Percentiles rank a stretch among this genome's conserved stretches.
These are phyloP conservation scores for Umimayanthus chanpuru DNA, from an alignment of 92 coral and sea anemone species.

Conservation along the genomic window DNA sequence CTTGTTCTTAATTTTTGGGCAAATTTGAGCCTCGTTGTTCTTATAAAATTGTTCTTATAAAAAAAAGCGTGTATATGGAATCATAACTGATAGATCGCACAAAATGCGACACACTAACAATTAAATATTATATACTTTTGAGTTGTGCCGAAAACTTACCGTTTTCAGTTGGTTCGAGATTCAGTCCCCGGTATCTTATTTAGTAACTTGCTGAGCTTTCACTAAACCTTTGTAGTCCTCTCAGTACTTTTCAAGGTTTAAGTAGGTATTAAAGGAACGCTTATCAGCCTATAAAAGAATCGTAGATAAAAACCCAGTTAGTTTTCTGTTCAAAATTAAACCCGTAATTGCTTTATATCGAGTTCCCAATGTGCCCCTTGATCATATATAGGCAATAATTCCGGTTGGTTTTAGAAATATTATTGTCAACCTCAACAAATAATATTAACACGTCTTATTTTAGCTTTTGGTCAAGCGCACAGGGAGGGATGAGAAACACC, in stretches of 20 bases:
- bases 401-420: neutral
- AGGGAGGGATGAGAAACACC: neutral
- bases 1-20: no score
- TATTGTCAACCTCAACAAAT: neutral
- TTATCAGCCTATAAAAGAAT: constrained; percentile 2
- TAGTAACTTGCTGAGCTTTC: neutral
- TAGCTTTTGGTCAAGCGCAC: neutral
- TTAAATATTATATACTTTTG: no score
- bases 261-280: neutral
- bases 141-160: neutral
- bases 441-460: neutral
- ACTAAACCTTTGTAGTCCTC: neutral
- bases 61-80: no score
- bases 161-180: neutral
- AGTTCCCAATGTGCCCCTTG: neutral
- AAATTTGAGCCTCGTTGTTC: no score
- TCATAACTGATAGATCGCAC: neutral
- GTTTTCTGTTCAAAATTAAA: neutral
- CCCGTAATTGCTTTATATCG: neutral
- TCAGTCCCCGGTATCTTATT: neutral
- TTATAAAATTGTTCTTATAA: no score
- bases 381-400: neutral
- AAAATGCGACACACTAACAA: neutral
- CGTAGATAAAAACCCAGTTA: neutral
- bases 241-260: neutral